phyloP scores from a whole-genome alignment of 2,113 vertebrate species.

The Psittacus erithacus region DNA sequence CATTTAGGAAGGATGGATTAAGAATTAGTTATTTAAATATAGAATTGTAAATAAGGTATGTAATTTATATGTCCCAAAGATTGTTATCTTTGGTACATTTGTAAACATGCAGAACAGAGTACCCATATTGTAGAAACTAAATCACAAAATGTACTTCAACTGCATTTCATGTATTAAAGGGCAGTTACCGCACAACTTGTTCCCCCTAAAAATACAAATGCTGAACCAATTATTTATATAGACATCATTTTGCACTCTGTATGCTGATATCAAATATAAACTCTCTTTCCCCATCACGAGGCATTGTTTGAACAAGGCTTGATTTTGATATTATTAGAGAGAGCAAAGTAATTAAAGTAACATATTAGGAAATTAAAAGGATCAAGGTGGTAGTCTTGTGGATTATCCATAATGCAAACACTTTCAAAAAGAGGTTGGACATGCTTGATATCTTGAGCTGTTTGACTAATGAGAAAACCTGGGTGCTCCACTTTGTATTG shows the following conservation, averaged over 20 bases:
- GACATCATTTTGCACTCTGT: background rate
- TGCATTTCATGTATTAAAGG: background rate
- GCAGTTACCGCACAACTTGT: background rate
- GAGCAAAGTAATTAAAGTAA: background rate
- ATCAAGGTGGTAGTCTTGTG: background rate
- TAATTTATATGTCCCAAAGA: background rate
- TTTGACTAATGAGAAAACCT: background rate
- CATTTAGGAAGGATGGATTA: background rate
- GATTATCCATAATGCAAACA: background rate
- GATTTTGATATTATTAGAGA: background rate
- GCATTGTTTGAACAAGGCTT: background rate
- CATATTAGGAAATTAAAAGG: background rate
- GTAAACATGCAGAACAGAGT: background rate
- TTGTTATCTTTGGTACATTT: background rate
- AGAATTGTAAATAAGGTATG: background rate
- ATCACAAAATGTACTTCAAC: background rate
- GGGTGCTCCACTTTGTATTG: background rate
- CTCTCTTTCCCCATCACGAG: background rate
- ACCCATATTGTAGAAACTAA: background rate
- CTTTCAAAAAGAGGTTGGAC: background rate
- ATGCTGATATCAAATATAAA: background rate
- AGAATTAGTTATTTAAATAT: background rate
- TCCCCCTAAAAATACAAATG: background rate
- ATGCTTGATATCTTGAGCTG: background rate
- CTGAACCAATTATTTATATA: background rate